A percentile compares a stretch with the other conserved stretches of the same genome.
phyloP scores from a whole-genome alignment of 1,140 invertebrate species.

The Ptiloglossa arizonensis region DNA sequence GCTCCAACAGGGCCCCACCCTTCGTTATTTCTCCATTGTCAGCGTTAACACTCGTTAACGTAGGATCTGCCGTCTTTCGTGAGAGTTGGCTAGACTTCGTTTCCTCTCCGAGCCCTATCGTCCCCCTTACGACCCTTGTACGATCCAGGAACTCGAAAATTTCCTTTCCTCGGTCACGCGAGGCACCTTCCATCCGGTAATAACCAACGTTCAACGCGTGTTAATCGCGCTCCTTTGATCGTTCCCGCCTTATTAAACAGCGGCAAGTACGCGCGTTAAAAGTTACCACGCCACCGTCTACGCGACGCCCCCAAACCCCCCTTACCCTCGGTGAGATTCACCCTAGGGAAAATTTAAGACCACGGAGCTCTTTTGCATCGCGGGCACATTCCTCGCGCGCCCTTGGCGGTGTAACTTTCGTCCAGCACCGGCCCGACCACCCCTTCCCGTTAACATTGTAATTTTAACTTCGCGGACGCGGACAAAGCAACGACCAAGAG shows the following conservation, averaged over 20 bases:
- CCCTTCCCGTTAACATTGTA: neutral
- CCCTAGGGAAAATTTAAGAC: neutral
- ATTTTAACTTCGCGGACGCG: neutral
- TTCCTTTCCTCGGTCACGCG: neutral
- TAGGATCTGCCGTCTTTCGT: neutral
- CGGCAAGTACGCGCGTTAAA: neutral
- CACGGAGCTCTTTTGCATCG: neutral
- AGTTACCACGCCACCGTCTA: too few species aligned
- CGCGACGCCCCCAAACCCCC: too few species aligned
- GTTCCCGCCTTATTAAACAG: conserved; percentile 1
- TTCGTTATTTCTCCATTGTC: conserved; percentile 34
- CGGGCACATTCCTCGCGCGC: neutral
- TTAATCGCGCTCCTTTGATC: conserved; percentile 18
- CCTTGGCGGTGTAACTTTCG: neutral
- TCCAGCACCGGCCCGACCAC: too few species aligned
- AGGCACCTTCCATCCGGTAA: neutral
- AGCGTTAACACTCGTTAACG: conserved; percentile 12
- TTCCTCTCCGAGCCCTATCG: too few species aligned
- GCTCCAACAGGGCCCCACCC: conserved; percentile 4
- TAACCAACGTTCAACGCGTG: neutral
- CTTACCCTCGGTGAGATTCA: neutral
- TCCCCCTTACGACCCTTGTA: too few species aligned
- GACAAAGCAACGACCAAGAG: too few species aligned
- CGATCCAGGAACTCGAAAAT: too few species aligned
- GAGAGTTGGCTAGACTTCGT: too few species aligned